phyloP scores from a whole-genome alignment of 2,113 vertebrate species.

The Apodemus speciosus region DNA sequence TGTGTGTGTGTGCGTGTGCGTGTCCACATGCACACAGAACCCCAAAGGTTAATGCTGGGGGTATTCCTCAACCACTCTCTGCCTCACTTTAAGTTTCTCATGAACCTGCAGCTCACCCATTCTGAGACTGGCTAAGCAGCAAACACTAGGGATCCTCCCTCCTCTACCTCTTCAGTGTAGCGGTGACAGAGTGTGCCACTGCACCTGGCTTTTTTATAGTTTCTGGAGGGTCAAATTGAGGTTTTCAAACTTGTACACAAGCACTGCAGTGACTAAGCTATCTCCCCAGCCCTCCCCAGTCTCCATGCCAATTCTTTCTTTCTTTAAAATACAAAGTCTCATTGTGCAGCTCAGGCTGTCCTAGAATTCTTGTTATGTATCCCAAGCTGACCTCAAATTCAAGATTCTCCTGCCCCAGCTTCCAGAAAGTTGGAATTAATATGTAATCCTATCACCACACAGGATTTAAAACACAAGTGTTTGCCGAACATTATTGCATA shows the following conservation, averaged over 20 bases:
- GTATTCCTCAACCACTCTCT: not conserved
- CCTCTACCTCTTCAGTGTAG: not conserved
- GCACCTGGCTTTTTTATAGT: not conserved
- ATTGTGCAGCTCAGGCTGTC: not conserved
- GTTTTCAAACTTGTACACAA: not conserved
- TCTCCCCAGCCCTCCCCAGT: not conserved
- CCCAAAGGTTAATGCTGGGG: not conserved
- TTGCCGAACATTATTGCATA: not conserved
- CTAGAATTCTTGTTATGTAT: slow-evolving; percentile 8
- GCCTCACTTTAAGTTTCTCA: not conserved
- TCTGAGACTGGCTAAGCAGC: not conserved
- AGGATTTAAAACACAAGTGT: not conserved
- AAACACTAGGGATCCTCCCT: not conserved
- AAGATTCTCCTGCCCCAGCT: not conserved
- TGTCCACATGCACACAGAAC: not conserved
- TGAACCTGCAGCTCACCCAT: not conserved
- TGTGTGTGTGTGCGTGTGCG: not conserved
- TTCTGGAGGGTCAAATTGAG: not conserved
- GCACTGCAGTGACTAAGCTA: not conserved
- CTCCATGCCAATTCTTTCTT: not conserved
- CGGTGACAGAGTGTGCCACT: not conserved
- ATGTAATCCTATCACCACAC: not conserved
- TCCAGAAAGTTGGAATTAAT: not conserved
- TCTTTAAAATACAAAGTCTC: not conserved
- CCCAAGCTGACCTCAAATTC: not conserved